Percentiles rank a stretch among this genome's conserved stretches.
Evolutionary conservation across 2,113 vertebrate genomes (phyloP).

Genomic region (Larimichthys polyactis): DNA sequence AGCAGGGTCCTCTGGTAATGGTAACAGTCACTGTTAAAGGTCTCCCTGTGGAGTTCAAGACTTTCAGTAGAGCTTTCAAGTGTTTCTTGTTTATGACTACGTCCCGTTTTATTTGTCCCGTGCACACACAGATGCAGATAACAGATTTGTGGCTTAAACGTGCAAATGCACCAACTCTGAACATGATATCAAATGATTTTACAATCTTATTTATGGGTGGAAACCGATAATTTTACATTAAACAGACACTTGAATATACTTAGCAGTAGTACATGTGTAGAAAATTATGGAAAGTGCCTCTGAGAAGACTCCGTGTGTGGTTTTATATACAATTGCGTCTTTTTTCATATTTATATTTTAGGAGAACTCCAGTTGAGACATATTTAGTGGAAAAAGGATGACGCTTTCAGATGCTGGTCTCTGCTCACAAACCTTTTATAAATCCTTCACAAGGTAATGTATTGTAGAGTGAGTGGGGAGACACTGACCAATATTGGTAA

Average conservation of each 20-base stretch:
- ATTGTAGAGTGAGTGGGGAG: constrained; percentile 31
- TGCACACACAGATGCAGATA: neutral
- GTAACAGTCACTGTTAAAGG: constrained; percentile 3
- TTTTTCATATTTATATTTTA: constrained; percentile 21
- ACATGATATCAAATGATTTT: neutral
- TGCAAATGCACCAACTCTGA: neutral
- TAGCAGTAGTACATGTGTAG: neutral
- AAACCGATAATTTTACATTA: neutral
- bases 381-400: constrained; percentile 12
- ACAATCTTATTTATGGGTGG: neutral
- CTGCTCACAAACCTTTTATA: constrained; percentile 16
- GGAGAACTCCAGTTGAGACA: constrained; percentile 6
- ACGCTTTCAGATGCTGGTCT: constrained; percentile 3
- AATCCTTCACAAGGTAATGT: constrained; percentile 33
- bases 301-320: neutral
- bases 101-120: neutral
- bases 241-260: neutral
- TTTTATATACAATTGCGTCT: neutral
- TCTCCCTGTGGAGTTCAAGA: neutral
- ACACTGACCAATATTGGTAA: constrained; percentile 23
- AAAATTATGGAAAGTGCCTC: neutral
- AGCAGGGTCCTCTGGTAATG: constrained; percentile 15
- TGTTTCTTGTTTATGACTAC: neutral
- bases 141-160: neutral
- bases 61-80: neutral